Base-by-base conservation (phyloP, 1,140 invertebrate species). In the Brachionus rubens region DNA sequence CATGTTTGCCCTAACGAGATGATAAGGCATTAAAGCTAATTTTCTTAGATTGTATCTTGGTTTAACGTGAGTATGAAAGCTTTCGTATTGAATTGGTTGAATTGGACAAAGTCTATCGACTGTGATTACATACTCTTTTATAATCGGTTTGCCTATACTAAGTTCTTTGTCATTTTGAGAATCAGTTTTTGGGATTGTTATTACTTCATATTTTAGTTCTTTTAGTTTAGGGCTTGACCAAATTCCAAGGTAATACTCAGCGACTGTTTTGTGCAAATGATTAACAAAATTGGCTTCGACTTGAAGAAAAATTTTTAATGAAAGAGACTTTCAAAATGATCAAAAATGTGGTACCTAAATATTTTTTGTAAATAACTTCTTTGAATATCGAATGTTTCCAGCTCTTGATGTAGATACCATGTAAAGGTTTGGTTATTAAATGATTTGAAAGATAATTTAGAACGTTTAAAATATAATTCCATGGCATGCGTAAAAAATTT, bases 321-420 rank as follows among this genome's bases (percentile, higher is more conserved):
- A 50, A 50, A 26, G 48, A 50, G 12, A 19, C 3, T 4, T 19
- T 50, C 24, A 50, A 26, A 46, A 46, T 10, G n/a, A 46, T 10
- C 43, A n/a, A n/a, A n/a, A n/a, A n/a, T n/a, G n/a, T n/a, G n/a
- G n/a, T 65, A 72, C 46, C 28, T 72, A 50, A 41, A 48, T 50
- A 50, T 48, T 50, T 72, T 9, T 72, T 26, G n/a, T 26, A 19
- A 36, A 54, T 36, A 16, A 72, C 47, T 72, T 54, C 28, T 72
- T 54, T 72, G 21, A 72, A 54, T 50, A 72, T 72, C 24, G 50
- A 72, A 50, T 72, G 59, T n/a, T 50, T 72, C 68, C 68, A 72
- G 19, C 47, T 21, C 1, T 50, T 1, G 12, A 36, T 65, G 24
- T 65, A 41, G 12, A 65, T 65, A 19, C 59, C 59, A 43, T 65